phyloP scores from a whole-genome alignment of 92 coral and sea anemone species.

The Paramuricea clavata region DNA sequence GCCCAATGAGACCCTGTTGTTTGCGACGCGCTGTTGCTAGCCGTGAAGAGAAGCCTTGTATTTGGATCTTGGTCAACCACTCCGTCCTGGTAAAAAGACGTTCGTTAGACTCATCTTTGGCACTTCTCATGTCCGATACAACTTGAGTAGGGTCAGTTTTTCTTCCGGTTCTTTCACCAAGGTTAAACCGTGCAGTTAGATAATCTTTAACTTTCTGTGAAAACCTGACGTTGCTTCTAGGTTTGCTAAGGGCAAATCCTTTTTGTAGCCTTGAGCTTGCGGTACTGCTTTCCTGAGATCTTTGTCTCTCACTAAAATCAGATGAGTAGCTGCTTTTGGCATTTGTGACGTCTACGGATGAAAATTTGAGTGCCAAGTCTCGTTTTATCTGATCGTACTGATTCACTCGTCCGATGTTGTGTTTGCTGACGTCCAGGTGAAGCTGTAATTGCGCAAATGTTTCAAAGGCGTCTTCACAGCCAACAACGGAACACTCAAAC shows the following conservation, averaged over 20 bases:
- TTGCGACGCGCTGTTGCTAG: conserved; percentile 75
- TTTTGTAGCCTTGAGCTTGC: conserved; percentile 51
- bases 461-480: conserved; percentile 39
- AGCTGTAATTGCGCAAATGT: conserved; percentile 44
- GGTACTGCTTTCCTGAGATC: conserved; percentile 3
- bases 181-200: conserved; percentile 71
- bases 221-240: conserved; percentile 70
- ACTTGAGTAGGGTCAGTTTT: conserved; percentile 79
- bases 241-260: conserved; percentile 78
- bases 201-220: conserved; percentile 75
- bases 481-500: conserved; percentile 51
- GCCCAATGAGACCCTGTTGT: conserved; percentile 38
- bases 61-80: conserved; percentile 74
- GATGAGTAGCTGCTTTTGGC: conserved; percentile 10
- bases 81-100: conserved; percentile 72
- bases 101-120: conserved; percentile 45
- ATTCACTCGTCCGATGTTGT: background rate
- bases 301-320: background rate
- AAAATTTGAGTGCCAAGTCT: conserved; percentile 42
- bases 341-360: background rate
- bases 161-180: conserved; percentile 77
- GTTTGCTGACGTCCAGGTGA: conserved; percentile 35
- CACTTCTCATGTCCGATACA: conserved; percentile 71
- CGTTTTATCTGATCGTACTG: conserved; percentile 20
- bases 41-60: conserved; percentile 78